Percentiles rank a stretch among this genome's conserved stretches.
Evolutionary conservation across 37 sponge, comb jelly and placozoan species (phyloP).

Genomic region (Spongilla lacustris): DNA sequence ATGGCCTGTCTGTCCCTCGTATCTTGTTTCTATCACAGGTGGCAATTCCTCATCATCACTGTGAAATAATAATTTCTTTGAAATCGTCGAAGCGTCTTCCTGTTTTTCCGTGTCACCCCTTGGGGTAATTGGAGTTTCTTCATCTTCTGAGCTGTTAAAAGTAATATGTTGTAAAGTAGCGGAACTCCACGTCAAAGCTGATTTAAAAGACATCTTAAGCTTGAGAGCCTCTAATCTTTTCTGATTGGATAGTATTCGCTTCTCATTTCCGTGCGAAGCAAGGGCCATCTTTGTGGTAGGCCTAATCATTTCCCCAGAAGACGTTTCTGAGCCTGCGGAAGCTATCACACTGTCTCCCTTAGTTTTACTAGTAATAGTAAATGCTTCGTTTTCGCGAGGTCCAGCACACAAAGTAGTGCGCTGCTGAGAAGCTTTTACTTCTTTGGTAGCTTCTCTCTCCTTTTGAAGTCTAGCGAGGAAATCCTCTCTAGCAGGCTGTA

Average conservation of each 20-base stretch:
- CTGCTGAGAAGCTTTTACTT: too few species aligned
- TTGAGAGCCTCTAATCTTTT: background rate
- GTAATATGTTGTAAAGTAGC: background rate
- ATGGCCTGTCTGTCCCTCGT: constrained; percentile 28
- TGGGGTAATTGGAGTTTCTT: background rate
- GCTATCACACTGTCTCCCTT: too few species aligned
- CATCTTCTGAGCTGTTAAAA: background rate
- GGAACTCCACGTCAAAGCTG: background rate
- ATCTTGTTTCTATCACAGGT: background rate
- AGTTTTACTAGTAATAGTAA: too few species aligned
- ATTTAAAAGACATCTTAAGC: background rate
- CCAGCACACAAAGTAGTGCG: too few species aligned
- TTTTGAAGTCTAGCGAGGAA: constrained; percentile 15
- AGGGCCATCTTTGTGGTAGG: background rate
- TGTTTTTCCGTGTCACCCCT: background rate
- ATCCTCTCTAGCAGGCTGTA: constrained; percentile 35
- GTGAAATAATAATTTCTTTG: background rate
- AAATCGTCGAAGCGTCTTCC: background rate
- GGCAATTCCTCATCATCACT: background rate
- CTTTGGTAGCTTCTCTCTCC: constrained; percentile 12
- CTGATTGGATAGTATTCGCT: background rate
- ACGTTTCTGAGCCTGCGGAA: too few species aligned
- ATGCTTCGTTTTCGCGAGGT: too few species aligned
- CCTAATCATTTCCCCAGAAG: too few species aligned
- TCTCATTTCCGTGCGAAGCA: background rate